phyloP scores from a whole-genome alignment of 2,797 vertebrate species.

The Aplochiton taeniatus region DNA sequence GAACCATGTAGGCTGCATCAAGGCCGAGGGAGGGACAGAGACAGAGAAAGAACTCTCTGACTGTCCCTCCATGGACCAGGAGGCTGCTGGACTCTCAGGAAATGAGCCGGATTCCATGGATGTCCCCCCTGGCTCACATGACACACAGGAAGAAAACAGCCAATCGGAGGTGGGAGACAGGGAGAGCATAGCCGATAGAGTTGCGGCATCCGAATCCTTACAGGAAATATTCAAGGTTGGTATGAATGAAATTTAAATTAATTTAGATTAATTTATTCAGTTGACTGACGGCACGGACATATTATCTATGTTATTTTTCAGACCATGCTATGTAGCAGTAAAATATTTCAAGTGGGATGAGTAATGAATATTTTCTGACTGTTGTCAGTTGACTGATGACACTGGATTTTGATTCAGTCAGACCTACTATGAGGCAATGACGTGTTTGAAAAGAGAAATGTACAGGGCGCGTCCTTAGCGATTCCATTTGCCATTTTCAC shows the following conservation, averaged over 20 bases:
- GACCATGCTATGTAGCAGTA: too few species aligned
- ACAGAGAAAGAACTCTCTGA: background rate
- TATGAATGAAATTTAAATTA: constrained; percentile 36
- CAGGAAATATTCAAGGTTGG: constrained; percentile 79
- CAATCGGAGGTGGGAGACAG: constrained; percentile 69
- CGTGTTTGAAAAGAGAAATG: constrained; percentile 4
- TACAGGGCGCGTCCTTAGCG: background rate
- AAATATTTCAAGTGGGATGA: too few species aligned
- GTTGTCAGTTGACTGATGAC: too few species aligned
- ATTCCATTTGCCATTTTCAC: constrained; percentile 64
- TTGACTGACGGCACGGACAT: too few species aligned
- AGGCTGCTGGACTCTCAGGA: constrained; percentile 53
- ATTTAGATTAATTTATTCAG: background rate
- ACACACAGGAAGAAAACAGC: constrained; percentile 54
- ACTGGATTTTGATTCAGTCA: too few species aligned
- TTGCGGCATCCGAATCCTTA: constrained; percentile 61
- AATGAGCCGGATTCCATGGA: constrained; percentile 73
- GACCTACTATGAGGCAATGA: too few species aligned
- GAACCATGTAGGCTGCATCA: constrained; percentile 52
- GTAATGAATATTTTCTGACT: too few species aligned
- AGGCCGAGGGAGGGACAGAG: constrained; percentile 35
- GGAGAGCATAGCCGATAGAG: constrained; percentile 62
- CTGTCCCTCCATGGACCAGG: too few species aligned
- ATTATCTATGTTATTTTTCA: too few species aligned
- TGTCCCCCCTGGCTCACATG: constrained; percentile 56